Percentiles rank a stretch among this genome's conserved stretches.
Conservation (phyloP, 1,140 invertebrate genomes). For the Temnothorax nylanderi region DNA sequence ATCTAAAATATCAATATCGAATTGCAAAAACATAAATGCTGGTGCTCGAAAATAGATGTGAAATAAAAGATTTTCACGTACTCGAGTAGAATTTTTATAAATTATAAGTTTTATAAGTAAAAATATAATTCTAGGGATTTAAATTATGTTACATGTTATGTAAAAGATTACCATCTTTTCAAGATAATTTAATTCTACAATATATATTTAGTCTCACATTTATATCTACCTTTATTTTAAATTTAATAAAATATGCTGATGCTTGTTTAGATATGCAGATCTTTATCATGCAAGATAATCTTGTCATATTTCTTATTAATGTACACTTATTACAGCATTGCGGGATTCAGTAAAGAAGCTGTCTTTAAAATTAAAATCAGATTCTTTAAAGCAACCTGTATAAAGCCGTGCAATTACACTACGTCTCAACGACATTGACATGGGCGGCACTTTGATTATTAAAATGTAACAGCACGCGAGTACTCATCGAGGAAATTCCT, state of each 20-base stretch:
- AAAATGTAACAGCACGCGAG: neutral
- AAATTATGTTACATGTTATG: too few relatives aligned
- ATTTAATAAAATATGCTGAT: neutral
- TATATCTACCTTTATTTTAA: neutral
- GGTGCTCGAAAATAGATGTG: too few relatives aligned
- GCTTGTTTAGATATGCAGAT: neutral
- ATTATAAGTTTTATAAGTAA: too few relatives aligned
- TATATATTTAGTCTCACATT: neutral
- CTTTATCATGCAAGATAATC: neutral
- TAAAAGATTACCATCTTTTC: too few relatives aligned
- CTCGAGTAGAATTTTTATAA: too few relatives aligned
- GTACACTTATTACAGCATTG: neutral
- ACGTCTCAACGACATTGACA: neutral
- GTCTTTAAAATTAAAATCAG: constrained; percentile 4
- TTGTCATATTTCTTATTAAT: neutral
- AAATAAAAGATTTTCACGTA: too few relatives aligned
- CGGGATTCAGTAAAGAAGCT: neutral
- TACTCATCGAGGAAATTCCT: neutral
- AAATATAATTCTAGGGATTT: too few relatives aligned
- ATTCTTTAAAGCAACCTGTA: neutral
- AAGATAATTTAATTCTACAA: neutral
- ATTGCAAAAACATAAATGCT: too few relatives aligned
- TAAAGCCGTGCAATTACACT: neutral
- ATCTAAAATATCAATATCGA: too few relatives aligned
- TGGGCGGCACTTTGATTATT: constrained; percentile 11